Evolutionary conservation across 2,113 vertebrate species (phyloP), one percentile per base, ranked within the genome.

Genomic region (Dromaius novaehollandiae): DNA sequence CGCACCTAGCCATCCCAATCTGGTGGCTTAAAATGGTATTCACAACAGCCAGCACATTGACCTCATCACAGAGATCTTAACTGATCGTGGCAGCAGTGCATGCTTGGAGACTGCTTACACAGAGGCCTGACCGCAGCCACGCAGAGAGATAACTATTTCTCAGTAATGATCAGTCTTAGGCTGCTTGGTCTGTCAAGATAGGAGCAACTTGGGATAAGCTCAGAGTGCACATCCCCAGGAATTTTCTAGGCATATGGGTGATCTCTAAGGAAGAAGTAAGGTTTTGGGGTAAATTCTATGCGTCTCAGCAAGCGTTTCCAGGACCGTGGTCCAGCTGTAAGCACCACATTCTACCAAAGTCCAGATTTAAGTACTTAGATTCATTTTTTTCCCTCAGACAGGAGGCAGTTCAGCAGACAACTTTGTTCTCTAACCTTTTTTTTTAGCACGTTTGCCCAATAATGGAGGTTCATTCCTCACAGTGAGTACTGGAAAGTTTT

Each of bases 131-230:
- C 11, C 75, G 71, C 24, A 84, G 53, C 61, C 50, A 81, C 25
- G 34, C 25, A 66, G 73, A 88, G 69, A 93, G 94, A 80, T 77
- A 61, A 88, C 74, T 82, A 7, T 69, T 94, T 86, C 53, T 90
- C 16, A 1, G 42, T 75, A 87, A 76, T 26, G 9, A 69, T 51
- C 77, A 4, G 19, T 64, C 38, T 61, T 68, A 46, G 11, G 28
- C 22, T 73, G 6, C 46, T 87, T 56, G 55, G n/a, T 42, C 56
- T 79, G 46, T 68, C 51, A 76, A 60, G 56, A 48, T 4, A 79
- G 34, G 71, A 84, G 13, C 10, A 60, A 2, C 26, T 73, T 25
- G 22, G 13, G 4, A 20, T 60, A 79, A 6, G 5, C 38, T n/a
- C 24, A 69, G 32, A 79, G 21, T 20, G 1, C 19, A 38, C 22